Conservation (phyloP, 2,113 vertebrate genomes). For the Tamias sibiricus region DNA sequence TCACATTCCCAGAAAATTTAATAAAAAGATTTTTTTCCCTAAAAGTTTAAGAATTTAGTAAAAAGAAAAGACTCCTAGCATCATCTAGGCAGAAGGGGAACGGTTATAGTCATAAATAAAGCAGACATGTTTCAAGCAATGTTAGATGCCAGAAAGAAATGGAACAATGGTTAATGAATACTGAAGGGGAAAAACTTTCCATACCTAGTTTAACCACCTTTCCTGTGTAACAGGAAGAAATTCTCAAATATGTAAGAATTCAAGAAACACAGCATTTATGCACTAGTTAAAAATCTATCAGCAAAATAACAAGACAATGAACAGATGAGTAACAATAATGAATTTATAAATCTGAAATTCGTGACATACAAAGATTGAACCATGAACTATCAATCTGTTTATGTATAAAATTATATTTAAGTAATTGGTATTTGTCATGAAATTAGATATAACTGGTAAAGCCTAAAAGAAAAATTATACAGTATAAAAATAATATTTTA, state of each 20-base stretch:
- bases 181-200: not conserved
- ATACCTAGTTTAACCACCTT: not conserved
- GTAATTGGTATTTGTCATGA: constrained; percentile 13
- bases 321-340: not conserved
- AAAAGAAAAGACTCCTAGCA: not conserved
- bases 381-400: not conserved
- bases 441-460: not conserved
- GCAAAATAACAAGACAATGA: not conserved
- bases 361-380: not conserved
- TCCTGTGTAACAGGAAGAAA: not conserved
- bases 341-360: not conserved
- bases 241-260: constrained; percentile 6
- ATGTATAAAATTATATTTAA: constrained; percentile 28
- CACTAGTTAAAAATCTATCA: not conserved
- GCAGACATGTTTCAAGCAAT: not conserved
- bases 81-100: not conserved
- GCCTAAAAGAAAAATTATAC: not conserved
- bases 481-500: no score
- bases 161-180: not conserved
- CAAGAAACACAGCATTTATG: not conserved
- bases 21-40: not conserved
- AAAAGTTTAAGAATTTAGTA: not conserved
- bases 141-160: not conserved
- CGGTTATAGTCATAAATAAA: constrained; percentile 30
- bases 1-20: constrained; percentile 1